Evolutionary conservation across 2,888 invertebrate species (phyloP).

Genomic region (Xylocampa areola): DNA sequence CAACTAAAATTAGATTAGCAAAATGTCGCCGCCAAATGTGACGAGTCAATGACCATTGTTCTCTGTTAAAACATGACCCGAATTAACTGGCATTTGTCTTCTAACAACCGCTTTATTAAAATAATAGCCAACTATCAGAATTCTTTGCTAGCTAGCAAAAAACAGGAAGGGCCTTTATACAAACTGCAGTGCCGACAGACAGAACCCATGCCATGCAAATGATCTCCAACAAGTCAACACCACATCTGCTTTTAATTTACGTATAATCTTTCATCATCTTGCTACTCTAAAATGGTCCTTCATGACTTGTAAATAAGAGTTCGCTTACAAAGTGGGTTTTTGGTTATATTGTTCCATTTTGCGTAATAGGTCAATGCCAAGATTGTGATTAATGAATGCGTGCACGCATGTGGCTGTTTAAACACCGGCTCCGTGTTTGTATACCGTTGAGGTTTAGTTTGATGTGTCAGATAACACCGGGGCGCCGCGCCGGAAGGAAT

Average conservation of each 20-base stretch:
- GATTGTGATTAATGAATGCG: conserved; percentile 58
- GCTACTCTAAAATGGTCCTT: conserved; percentile 41
- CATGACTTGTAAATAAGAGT: conserved; percentile 42
- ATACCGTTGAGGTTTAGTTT: conserved; percentile 30
- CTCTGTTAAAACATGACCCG: conserved; percentile 43
- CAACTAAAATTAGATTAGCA: conserved; percentile 36
- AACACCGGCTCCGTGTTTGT: conserved; percentile 37
- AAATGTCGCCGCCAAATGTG: conserved; percentile 35
- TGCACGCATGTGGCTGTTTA: conserved; percentile 48
- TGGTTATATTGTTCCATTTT: conserved; percentile 61
- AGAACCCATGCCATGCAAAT: conserved; percentile 69
- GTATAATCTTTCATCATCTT: conserved; percentile 32
- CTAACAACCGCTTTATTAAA: conserved; percentile 29
- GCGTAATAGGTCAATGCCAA: conserved; percentile 70
- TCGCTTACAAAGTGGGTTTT: conserved; percentile 40
- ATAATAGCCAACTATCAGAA: conserved; percentile 24
- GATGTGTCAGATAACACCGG: conserved; percentile 18
- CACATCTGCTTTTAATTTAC: conserved; percentile 65
- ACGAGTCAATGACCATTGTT: conserved; percentile 50
- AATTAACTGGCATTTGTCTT: conserved; percentile 33
- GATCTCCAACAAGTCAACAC: conserved; percentile 53
- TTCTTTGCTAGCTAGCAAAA: conserved; percentile 36
- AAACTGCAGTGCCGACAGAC: conserved; percentile 55
- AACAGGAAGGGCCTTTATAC: conserved; percentile 39
- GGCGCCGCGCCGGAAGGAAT: conserved; percentile 7